phyloP scores from a whole-genome alignment of 2,113 vertebrate species.

The Oncorhynchus mykiss region DNA sequence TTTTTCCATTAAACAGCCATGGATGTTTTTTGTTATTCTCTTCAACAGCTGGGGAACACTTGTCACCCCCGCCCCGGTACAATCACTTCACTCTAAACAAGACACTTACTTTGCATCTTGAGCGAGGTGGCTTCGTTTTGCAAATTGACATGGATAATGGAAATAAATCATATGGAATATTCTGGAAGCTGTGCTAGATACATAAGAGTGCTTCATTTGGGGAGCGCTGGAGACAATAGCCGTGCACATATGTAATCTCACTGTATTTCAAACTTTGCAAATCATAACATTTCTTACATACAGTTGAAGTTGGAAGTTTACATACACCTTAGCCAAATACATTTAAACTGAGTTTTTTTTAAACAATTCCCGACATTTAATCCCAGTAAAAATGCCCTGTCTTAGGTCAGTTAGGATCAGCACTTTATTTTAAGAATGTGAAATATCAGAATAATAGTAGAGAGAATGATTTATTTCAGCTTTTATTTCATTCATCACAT shows the following conservation, averaged over 20 bases:
- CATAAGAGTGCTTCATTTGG: background rate
- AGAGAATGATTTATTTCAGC: too few species aligned
- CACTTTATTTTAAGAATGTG: too few species aligned
- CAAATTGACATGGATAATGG: conserved; percentile 34
- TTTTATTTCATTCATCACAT: too few species aligned
- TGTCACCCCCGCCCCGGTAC: conserved; percentile 3
- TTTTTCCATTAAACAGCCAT: conserved; percentile 19
- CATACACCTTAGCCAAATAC: too few species aligned
- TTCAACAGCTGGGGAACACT: conserved; percentile 10
- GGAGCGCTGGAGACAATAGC: background rate
- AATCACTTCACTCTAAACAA: conserved; percentile 17
- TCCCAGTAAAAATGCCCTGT: too few species aligned
- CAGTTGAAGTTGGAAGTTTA: too few species aligned
- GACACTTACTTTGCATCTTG: conserved; percentile 20
- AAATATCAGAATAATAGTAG: too few species aligned
- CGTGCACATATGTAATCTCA: conserved; percentile 37
- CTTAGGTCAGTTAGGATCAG: too few species aligned
- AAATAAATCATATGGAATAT: conserved; percentile 29
- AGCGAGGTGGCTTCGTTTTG: conserved; percentile 18
- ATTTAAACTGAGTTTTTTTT: too few species aligned
- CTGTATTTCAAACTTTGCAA: conserved; percentile 42
- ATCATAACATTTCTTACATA: background rate
- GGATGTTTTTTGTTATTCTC: conserved; percentile 23
- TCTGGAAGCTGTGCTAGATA: background rate
- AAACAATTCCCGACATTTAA: too few species aligned